Percentiles rank a stretch among this genome's conserved stretches.
phyloP scores from a whole-genome alignment of 1,140 invertebrate species.

The Halesus radiatus region DNA sequence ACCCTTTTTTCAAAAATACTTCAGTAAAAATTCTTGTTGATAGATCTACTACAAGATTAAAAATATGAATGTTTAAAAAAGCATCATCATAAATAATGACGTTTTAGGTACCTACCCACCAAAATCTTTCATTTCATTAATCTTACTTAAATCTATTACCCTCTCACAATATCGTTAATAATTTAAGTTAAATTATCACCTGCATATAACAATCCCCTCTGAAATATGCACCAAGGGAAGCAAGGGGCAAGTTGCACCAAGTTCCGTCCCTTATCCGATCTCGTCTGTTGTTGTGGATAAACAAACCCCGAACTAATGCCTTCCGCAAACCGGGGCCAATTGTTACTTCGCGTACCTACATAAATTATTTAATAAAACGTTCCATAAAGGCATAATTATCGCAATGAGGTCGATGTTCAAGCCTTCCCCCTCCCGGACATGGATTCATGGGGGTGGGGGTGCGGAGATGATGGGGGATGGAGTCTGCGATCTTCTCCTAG shows the following conservation, averaged over 20 bases:
- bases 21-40: no score
- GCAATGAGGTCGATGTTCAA: conserved; percentile 38
- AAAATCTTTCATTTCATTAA: no score
- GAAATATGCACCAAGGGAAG: neutral
- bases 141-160: no score
- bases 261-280: conserved; percentile 8
- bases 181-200: conserved; percentile 25
- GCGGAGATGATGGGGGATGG: conserved; percentile 5
- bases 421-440: conserved; percentile 14
- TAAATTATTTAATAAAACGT: conserved; percentile 46
- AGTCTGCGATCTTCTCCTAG: conserved; percentile 16
- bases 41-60: no score
- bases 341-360: conserved; percentile 46
- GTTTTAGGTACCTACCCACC: no score
- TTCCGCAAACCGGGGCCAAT: conserved; percentile 53
- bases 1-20: no score
- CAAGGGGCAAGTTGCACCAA: neutral
- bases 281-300: conserved; percentile 23
- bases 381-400: conserved; percentile 46
- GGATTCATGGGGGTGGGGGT: neutral
- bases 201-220: conserved; percentile 14
- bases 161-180: no score
- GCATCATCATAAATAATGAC: no score
- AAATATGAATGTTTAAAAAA: no score
- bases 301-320: conserved; percentile 43